Percentiles rank a stretch among this genome's conserved stretches.
Conservation (phyloP, 2,888 invertebrate genomes). For the Ectemnius lituratus region DNA sequence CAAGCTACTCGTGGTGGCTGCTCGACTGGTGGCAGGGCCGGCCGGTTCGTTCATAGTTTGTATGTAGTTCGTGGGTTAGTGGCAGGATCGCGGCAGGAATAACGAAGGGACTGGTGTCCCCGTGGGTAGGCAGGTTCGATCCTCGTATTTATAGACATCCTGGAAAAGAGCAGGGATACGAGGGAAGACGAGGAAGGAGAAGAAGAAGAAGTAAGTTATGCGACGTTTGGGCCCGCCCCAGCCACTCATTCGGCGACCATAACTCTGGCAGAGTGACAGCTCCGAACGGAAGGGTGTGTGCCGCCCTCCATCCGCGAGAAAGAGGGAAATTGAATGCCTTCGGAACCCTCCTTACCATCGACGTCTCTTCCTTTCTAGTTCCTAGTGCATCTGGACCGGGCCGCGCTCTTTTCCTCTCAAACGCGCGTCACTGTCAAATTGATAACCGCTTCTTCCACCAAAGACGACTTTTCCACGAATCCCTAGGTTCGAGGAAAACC, state of each 20-base stretch:
- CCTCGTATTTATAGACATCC: conserved; percentile 73
- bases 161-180: conserved; percentile 66
- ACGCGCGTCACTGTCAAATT: conserved; percentile 72
- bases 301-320: conserved; percentile 62
- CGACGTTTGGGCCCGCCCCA: conserved; percentile 76
- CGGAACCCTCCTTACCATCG: conserved; percentile 50
- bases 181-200: conserved; percentile 35
- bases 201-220: conserved; percentile 75
- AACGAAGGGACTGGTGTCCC: conserved; percentile 42
- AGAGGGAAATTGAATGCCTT: conserved; percentile 71
- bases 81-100: conserved; percentile 31
- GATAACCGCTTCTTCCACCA: conserved; percentile 67
- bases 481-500: conserved; percentile 45
- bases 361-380: conserved; percentile 25
- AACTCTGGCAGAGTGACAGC: conserved; percentile 75
- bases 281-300: conserved; percentile 74
- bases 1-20: background rate
- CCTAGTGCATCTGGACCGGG: conserved; percentile 21
- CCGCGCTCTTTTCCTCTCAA: conserved; percentile 41
- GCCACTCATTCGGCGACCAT: conserved; percentile 76
- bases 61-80: no score
- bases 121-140: conserved; percentile 55
- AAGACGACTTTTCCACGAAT: conserved; percentile 52
- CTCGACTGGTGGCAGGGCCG: no score
- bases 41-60: no score